Evolutionary conservation across 1,140 invertebrate genomes (phyloP), one percentile per base, ranked within the genome.

Genomic region (Lanistes nyassanus): DNA sequence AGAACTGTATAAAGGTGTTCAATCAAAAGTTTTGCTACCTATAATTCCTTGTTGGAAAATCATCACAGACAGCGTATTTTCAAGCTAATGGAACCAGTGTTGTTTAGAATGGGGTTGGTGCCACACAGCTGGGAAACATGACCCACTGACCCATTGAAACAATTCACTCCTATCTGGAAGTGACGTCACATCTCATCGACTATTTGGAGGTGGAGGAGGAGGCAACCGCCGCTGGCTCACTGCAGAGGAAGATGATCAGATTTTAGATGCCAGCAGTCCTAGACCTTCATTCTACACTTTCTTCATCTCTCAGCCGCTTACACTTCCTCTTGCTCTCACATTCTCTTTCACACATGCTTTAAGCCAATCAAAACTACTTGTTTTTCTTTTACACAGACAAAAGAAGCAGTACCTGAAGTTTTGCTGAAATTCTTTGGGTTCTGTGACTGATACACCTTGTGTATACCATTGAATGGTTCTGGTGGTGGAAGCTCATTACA

Each of bases 401-500:
- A 56, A 37, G 36, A 73, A n/a, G 37, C 11, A 56, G 19, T 72
- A 72, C n/a, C 37, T 56, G 71, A 26, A 39, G 75, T 56, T 72
- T 47, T 75, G 66, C 42, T 39, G 26, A 9, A 13, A 53, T 78
- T 76, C 74, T 70, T 80, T 19, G 74, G 71, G 55, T 74, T 80
- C 77, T 74, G 74, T 72, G 79, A 80, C 29, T 79, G 81, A 65
- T 79, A 82, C 9, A 47, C 51, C 69, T 80, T 80, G 42, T 73
- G 72, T n/a, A 73, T 71, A 66, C 67, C 77, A 31, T 60, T 73
- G 66, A 80, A 76, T 37, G 81, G 81, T 56, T 80, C 81, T 23
- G 81, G 81, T 31, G 81, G 81, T 53, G 79, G 76, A n/a, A 82
- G 76, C 37, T 79, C 77, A 58, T 80, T 74, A 13, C 56, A 6